Percentiles rank a stretch among this genome's conserved stretches.
These are phyloP conservation scores for Pollenia griseotomentosa DNA, from an alignment of 2,888 invertebrate species.

Conservation along the genomic window DNA sequence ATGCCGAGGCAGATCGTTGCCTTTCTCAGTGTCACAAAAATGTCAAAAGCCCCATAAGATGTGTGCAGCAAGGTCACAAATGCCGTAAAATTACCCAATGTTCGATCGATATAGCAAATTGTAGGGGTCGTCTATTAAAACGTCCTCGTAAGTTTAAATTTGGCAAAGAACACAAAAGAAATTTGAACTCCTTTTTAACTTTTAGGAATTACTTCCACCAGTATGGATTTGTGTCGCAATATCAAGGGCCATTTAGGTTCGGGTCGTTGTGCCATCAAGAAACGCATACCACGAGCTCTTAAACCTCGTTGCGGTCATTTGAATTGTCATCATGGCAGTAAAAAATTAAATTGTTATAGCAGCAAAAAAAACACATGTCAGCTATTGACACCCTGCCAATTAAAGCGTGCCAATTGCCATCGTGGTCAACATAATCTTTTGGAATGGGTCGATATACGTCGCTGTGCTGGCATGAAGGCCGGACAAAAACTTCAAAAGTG, in stretches of 20 bases:
- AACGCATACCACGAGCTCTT: background rate
- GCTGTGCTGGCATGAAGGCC: slow-evolving; percentile 66
- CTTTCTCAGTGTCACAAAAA: slow-evolving; percentile 14
- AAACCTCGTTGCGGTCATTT: slow-evolving; percentile 19
- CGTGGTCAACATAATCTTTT: slow-evolving; percentile 40
- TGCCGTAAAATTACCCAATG: slow-evolving; percentile 53
- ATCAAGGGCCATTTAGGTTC: slow-evolving; percentile 45
- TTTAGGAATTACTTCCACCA: slow-evolving; percentile 23
- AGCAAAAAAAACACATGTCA: slow-evolving; percentile 69
- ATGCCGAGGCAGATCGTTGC: slow-evolving; percentile 34
- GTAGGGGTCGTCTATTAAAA: slow-evolving; percentile 30
- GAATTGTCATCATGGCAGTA: slow-evolving; percentile 54
- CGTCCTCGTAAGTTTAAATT: slow-evolving; percentile 15
- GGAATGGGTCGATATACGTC: background rate
- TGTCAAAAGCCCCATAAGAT: background rate
- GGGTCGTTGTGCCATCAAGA: slow-evolving; percentile 47
- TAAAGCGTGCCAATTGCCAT: slow-evolving; percentile 76
- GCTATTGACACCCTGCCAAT: slow-evolving; percentile 76
- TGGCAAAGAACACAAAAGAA: background rate
- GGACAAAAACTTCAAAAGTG: slow-evolving; percentile 69
- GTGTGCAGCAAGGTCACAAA: slow-evolving; percentile 6
- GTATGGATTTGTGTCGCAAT: slow-evolving; percentile 36
- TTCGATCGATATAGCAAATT: slow-evolving; percentile 54
- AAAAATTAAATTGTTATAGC: slow-evolving; percentile 75
- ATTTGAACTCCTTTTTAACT: background rate